These are phyloP conservation scores for Drosophila pachea DNA, from an alignment of 1,140 invertebrate genomes.

Conservation along the genomic window DNA sequence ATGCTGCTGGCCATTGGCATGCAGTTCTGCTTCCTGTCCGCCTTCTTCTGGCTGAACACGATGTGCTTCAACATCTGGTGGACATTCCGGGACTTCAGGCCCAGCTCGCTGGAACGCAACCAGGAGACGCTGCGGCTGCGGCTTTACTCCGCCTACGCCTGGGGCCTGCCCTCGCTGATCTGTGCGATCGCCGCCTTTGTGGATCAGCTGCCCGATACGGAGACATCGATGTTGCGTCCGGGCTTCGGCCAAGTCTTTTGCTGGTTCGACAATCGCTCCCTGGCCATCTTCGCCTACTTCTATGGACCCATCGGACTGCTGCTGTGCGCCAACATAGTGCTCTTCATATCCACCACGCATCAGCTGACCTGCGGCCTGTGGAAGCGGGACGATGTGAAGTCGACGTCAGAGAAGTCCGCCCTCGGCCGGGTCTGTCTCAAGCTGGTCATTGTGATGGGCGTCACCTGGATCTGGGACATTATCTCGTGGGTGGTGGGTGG, in stretches of 20 bases:
- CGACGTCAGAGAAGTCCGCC: conserved; percentile 89
- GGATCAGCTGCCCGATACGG: conserved; percentile 80
- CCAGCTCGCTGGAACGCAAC: conserved; percentile 88
- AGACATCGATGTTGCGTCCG: conserved; percentile 82
- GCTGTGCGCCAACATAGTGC: conserved; percentile 86
- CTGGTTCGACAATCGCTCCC: conserved; percentile 89
- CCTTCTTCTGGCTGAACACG: conserved; percentile 97
- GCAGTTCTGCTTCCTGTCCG: conserved; percentile 95
- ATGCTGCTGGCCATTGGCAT: conserved; percentile 88
- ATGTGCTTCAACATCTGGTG: conserved; percentile 98
- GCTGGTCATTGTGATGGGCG: conserved; percentile 91
- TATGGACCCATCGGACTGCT: conserved; percentile 89
- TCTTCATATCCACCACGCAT: conserved; percentile 89
- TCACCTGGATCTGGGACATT: conserved; percentile 91
- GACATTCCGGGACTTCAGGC: conserved; percentile 92
- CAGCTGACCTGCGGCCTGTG: conserved; percentile 92
- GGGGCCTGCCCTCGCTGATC: conserved; percentile 87
- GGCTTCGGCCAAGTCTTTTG: conserved; percentile 87
- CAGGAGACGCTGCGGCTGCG: conserved; percentile 88
- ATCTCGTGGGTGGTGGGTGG: conserved; percentile 87
- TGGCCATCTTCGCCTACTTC: conserved; percentile 89
- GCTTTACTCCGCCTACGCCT: conserved; percentile 89
- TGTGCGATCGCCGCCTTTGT: conserved; percentile 85
- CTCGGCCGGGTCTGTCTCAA: conserved; percentile 89
- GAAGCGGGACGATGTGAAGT: conserved; percentile 91